A percentile compares a stretch with the other conserved stretches of the same genome.
Evolutionary conservation across 2,888 invertebrate species (phyloP).

Genomic region (Entomobrya multifasciata): DNA sequence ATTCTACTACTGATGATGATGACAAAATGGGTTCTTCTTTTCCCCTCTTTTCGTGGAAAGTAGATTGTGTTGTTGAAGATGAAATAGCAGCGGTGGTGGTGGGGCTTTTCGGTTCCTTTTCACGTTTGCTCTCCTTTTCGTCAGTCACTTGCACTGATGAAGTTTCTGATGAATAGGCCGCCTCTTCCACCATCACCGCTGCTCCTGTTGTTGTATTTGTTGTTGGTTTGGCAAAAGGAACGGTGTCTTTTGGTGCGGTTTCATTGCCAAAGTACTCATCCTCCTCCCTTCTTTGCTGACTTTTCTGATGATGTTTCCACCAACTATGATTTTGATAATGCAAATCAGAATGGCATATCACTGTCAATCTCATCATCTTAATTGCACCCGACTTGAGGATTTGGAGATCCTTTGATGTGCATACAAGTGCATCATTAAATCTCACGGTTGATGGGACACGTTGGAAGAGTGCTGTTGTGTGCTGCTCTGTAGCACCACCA

Average conservation of each 20-base stretch:
- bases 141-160: conserved; percentile 49
- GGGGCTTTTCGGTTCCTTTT: conserved; percentile 41
- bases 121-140: conserved; percentile 18
- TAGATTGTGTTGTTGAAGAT: conserved; percentile 25
- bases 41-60: conserved; percentile 11
- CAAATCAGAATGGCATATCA: conserved; percentile 76
- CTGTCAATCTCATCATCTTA: conserved; percentile 78
- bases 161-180: conserved; percentile 26
- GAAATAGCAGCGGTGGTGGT: too few species aligned
- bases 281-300: background rate
- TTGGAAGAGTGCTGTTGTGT: conserved; percentile 35
- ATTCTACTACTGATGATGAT: conserved; percentile 35
- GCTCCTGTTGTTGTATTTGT: conserved; percentile 48
- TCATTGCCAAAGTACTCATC: conserved; percentile 42
- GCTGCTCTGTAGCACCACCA: conserved; percentile 3
- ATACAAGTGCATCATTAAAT: conserved; percentile 76
- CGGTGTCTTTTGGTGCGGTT: conserved; percentile 60
- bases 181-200: too few species aligned
- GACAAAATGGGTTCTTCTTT: conserved; percentile 19
- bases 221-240: conserved; percentile 31
- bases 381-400: conserved; percentile 78
- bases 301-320: conserved; percentile 23
- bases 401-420: conserved; percentile 77
- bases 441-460: conserved; percentile 74
- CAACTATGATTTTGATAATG: conserved; percentile 63